Base-by-base conservation (phyloP, 2,113 vertebrate genomes). In the Limnothrissa miodon region DNA sequence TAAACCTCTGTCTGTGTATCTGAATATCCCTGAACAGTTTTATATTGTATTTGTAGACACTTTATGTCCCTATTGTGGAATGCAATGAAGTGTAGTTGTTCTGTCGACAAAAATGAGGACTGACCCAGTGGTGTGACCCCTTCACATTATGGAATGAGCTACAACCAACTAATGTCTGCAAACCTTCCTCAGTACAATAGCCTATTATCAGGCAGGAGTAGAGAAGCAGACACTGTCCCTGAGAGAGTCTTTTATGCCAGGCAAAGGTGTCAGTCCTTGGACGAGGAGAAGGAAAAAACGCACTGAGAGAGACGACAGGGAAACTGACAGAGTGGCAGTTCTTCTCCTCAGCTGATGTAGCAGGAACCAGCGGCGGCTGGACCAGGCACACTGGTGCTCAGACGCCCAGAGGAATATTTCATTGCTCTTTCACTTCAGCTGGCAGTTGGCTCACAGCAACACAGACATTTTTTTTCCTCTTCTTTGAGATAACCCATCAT, bases 331-430 rank as follows among this genome's bases (percentile, higher is more conserved):
- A 17, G 8, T 29, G 33, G 66, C 29, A 74, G 25, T 66, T 74
- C 66, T 33, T 74, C 62, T 70, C 62, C 25, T 70, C 25, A 74
- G 29, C 66, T 33, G 66, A 74, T 29, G 25, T 74, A 74, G 66
- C 25, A 25, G 10, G 59, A 29, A 1, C 59, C 25, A 66, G 6
- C 10, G 59, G n/a, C 9, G 25, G n/a, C 66, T 74, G 29, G 29
- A 29, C 66, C 36, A 13, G 33, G 66, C 15, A 17, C 11, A 36
- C 29, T 15, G 13, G 36, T 74, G 66, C 25, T 11, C 66, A 74
- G 66, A 74, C 36, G 66, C 25, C 2, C 66, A 74, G 66, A 74
- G 25, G 59, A 33, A 66, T 66, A 33, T 66, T 29, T 66, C 25
- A 66, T 66, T 66, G 59, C 59, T 66, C n/a, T 13, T 25, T 29